Conservation (phyloP, 2,797 vertebrate species). For the Mormyrus hasselquistii region DNA sequence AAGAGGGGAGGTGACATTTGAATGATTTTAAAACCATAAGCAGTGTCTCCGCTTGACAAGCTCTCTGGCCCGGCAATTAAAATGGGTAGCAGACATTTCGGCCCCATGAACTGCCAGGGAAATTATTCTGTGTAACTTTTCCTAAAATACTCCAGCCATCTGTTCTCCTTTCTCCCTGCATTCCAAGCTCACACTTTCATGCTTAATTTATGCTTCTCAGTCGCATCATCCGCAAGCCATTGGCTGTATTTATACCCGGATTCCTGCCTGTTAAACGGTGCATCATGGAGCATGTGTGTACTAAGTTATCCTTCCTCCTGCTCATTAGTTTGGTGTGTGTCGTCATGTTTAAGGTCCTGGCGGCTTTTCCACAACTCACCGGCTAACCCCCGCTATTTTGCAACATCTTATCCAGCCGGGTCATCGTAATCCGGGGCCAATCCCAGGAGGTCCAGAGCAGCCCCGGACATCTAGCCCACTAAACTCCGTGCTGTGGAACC, state of each 20-base stretch:
- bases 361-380: not conserved
- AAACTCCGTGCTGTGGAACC: not conserved
- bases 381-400: not conserved
- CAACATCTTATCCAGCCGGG: not conserved
- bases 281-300: not conserved
- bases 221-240: not conserved
- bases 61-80: slow-evolving; percentile 4
- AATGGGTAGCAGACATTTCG: slow-evolving; percentile 1
- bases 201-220: slow-evolving; percentile 20
- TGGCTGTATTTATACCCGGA: not conserved
- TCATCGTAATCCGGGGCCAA: not conserved
- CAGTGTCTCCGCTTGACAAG: not conserved
- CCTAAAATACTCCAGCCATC: slow-evolving; percentile 17
- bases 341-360: not conserved
- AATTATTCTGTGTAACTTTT: slow-evolving; percentile 8
- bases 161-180: slow-evolving; percentile 7
- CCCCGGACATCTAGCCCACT: not conserved
- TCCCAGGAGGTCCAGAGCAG: not conserved
- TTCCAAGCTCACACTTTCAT: slow-evolving; percentile 13
- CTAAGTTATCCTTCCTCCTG: not conserved
- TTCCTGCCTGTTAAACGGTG: not conserved
- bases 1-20: not conserved
- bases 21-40: slow-evolving; percentile 11
- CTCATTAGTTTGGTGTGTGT: not conserved
- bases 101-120: slow-evolving; percentile 3